phyloP scores from a whole-genome alignment of 2,113 vertebrate genomes.

The Hassar affinis region DNA sequence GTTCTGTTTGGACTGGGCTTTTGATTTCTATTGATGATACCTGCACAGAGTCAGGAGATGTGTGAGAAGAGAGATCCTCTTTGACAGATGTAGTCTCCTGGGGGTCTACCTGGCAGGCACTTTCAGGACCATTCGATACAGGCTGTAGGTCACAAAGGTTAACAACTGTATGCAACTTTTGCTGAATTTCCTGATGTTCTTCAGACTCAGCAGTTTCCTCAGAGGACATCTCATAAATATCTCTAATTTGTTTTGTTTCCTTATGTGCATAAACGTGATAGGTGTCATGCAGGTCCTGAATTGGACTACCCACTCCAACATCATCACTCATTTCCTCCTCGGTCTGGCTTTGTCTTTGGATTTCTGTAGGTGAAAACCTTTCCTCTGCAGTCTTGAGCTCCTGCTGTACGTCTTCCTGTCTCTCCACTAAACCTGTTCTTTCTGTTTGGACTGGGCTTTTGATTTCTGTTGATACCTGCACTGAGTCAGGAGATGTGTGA shows the following conservation, averaged over 20 bases:
- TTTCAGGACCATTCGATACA: constrained; percentile 74
- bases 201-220: constrained; percentile 6
- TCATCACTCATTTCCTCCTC: neutral
- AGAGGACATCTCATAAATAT: neutral
- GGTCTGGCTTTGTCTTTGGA: constrained; percentile 8
- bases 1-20: neutral
- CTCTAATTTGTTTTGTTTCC: neutral
- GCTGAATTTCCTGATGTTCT: neutral
- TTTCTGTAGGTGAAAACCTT: neutral
- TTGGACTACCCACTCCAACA: neutral
- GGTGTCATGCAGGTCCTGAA: neutral
- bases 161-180: constrained; percentile 21
- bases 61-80: constrained; percentile 85
- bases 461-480: constrained; percentile 52
- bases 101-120: constrained; percentile 72
- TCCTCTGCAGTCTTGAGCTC: neutral
- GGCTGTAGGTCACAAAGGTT: constrained; percentile 72
- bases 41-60: constrained; percentile 83
- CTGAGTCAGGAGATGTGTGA: constrained; percentile 88
- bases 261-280: neutral
- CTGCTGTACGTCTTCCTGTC: neutral
- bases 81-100: constrained; percentile 84
- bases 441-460: neutral
- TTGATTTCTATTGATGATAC: neutral
- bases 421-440: neutral